These are phyloP conservation scores for Gallinago nigripennis DNA, from an alignment of 2,797 vertebrate genomes.

Conservation along the genomic window DNA sequence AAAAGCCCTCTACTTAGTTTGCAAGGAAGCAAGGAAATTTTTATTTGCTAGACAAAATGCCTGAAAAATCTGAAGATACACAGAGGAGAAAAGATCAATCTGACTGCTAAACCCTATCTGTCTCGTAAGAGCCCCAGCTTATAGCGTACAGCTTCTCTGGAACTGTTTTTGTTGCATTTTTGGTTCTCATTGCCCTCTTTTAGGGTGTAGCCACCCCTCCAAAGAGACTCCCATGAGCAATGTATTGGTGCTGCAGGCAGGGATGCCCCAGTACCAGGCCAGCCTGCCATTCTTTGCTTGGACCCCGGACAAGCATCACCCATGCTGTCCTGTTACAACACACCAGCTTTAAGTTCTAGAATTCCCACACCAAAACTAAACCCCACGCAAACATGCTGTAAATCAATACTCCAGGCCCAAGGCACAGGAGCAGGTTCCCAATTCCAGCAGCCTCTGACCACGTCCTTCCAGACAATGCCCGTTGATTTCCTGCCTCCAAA, in stretches of 20 bases:
- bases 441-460: not conserved
- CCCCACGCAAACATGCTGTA: rapidly evolving
- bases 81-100: not conserved
- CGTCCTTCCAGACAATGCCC: not conserved
- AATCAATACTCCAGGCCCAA: not conserved
- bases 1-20: not conserved
- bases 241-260: not conserved
- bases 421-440: not conserved
- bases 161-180: not conserved
- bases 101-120: not conserved
- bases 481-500: not conserved
- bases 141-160: not conserved
- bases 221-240: not conserved
- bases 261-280: not conserved
- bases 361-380: not conserved
- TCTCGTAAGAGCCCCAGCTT: rapidly evolving
- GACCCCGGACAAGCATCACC: not conserved
- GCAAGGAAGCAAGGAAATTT: not conserved
- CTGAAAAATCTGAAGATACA: not conserved
- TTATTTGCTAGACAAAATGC: not conserved
- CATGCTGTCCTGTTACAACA: not conserved
- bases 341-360: not conserved
- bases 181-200: not conserved
- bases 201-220: not conserved
- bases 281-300: not conserved